Conservation (phyloP, 2,888 invertebrate genomes). For the Ophioninae sp. region DNA sequence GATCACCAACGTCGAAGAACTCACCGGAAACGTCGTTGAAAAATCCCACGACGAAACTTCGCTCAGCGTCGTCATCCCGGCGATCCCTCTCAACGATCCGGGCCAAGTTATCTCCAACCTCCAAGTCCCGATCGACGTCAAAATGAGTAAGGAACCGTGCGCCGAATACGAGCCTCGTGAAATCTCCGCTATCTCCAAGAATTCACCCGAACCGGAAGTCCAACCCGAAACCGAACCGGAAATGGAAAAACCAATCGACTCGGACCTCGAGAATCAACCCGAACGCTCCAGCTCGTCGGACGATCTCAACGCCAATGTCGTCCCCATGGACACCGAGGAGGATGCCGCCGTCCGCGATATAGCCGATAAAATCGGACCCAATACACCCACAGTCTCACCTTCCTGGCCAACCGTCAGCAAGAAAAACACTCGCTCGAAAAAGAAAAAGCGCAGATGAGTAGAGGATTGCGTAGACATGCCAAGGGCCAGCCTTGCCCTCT, state of each 20-base stretch:
- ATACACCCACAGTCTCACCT: conserved; percentile 53
- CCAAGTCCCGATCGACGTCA: conserved; percentile 24
- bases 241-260: conserved; percentile 71
- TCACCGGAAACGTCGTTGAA: conserved; percentile 7
- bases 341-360: conserved; percentile 64
- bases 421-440: conserved; percentile 76
- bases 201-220: conserved; percentile 53
- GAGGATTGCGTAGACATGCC: conserved; percentile 80
- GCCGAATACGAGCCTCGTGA: conserved; percentile 63
- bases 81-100: conserved; percentile 20
- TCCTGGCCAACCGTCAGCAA: conserved; percentile 67
- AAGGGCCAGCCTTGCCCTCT: conserved; percentile 79
- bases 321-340: conserved; percentile 70
- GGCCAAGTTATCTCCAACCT: neutral
- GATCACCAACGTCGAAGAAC: conserved; percentile 36
- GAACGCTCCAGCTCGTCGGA: conserved; percentile 75
- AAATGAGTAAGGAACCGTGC: conserved; percentile 35
- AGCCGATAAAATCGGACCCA: conserved; percentile 56
- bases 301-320: conserved; percentile 72
- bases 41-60: conserved; percentile 18
- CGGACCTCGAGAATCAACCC: conserved; percentile 68
- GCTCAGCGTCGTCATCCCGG: neutral
- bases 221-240: conserved; percentile 36
- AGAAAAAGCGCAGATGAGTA: conserved; percentile 80
- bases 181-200: conserved; percentile 54